Conservation (phyloP, 1,140 invertebrate species). For the Drosophila gunungcola region DNA sequence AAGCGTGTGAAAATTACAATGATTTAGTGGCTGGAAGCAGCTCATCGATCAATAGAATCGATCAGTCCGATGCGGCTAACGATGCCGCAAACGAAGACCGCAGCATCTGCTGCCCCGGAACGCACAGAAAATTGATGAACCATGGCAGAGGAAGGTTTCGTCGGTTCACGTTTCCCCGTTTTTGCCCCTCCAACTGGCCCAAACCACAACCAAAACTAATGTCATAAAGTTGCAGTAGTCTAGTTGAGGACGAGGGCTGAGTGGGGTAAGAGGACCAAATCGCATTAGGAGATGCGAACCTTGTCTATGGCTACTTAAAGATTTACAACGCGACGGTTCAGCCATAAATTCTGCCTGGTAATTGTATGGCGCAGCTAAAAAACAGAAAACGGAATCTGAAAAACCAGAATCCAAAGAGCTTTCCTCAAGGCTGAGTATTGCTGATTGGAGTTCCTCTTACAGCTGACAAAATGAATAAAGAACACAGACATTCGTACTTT, state of each 20-base stretch:
- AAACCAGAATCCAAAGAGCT: slow-evolving; percentile 34
- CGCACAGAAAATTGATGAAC: slow-evolving; percentile 55
- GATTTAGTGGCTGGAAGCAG: slow-evolving; percentile 53
- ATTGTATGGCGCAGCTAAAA: slow-evolving; percentile 26
- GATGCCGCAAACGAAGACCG: slow-evolving; percentile 26
- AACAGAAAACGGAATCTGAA: slow-evolving; percentile 17
- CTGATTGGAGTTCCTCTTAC: slow-evolving; percentile 43
- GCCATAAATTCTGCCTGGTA: slow-evolving; percentile 54
- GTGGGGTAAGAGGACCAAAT: slow-evolving; percentile 23
- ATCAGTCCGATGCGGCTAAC: slow-evolving; percentile 43
- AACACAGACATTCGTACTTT: slow-evolving; percentile 32
- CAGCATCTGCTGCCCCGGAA: slow-evolving; percentile 43
- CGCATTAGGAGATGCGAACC: slow-evolving; percentile 55
- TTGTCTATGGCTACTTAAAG: slow-evolving; percentile 60
- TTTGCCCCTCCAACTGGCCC: not conserved
- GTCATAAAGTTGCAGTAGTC: slow-evolving; percentile 58
- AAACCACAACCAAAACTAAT: slow-evolving; percentile 56
- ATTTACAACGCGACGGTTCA: slow-evolving; percentile 49
- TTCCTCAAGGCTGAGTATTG: slow-evolving; percentile 39
- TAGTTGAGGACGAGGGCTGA: not conserved
- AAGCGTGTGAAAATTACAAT: slow-evolving; percentile 62
- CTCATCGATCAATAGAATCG: slow-evolving; percentile 56
- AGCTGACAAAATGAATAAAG: slow-evolving; percentile 22
- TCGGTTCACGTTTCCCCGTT: not conserved
- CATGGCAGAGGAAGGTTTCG: slow-evolving; percentile 20